Evolutionary conservation across 2,888 invertebrate genomes (phyloP).

Genomic region (Hydraecia micacea): DNA sequence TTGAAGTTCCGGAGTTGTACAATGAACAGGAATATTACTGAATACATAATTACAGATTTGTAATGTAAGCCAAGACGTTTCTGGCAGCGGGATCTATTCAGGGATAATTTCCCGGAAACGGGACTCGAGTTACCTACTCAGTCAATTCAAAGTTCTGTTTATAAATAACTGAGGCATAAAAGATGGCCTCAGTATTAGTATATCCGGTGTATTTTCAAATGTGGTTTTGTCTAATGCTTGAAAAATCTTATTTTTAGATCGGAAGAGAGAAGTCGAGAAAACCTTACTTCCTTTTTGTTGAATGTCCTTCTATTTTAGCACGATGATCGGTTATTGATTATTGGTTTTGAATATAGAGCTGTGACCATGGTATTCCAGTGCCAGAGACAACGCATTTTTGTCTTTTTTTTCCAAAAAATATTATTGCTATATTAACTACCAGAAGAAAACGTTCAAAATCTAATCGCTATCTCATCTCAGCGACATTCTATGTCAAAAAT

Average conservation of each 20-base stretch:
- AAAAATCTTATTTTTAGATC: constrained; percentile 12
- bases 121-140: background rate
- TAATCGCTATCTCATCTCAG: too few species aligned
- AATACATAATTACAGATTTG: constrained; percentile 3
- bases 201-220: background rate
- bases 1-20: background rate
- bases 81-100: background rate
- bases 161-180: constrained; percentile 8
- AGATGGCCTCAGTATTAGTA: background rate
- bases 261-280: background rate
- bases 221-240: background rate
- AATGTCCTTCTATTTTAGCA: background rate
- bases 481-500: too few species aligned
- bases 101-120: constrained; percentile 15
- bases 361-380: background rate
- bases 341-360: background rate
- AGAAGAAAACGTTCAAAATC: too few species aligned
- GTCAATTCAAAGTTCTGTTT: constrained; percentile 24
- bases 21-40: background rate
- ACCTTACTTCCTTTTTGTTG: background rate
- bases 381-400: too few species aligned
- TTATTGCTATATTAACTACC: background rate
- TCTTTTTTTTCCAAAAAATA: background rate
- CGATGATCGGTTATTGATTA: too few species aligned
- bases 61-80: constrained; percentile 18